Evolutionary conservation across 2,888 invertebrate species (phyloP).

Genomic region (Conops quadrifasciatus): DNA sequence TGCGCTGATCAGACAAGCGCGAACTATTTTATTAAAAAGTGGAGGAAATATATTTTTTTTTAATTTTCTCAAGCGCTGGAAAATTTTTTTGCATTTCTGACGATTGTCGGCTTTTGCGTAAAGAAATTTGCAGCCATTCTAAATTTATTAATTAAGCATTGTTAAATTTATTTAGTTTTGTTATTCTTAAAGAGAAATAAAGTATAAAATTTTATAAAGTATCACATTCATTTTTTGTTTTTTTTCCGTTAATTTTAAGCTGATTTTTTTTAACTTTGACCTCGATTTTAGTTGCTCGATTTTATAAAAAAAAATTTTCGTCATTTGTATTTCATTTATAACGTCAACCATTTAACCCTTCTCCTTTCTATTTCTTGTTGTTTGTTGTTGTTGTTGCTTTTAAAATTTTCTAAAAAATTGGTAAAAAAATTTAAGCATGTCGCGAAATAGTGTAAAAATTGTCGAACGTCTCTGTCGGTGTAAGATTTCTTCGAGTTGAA

Average conservation of each 20-base stretch:
- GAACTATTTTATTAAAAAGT: slow-evolving; percentile 26
- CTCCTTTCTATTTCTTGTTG: not conserved
- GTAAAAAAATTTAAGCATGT: slow-evolving; percentile 15
- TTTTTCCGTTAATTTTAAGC: too few relatives aligned
- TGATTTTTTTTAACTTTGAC: too few relatives aligned
- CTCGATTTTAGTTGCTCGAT: too few relatives aligned
- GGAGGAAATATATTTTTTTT: too few relatives aligned
- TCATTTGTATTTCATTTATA: too few relatives aligned
- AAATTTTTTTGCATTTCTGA: slow-evolving; percentile 33
- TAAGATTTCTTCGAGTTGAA: not conserved
- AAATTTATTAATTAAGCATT: too few relatives aligned
- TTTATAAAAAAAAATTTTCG: too few relatives aligned
- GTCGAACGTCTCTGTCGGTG: not conserved
- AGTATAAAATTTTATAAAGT: too few relatives aligned
- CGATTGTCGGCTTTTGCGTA: slow-evolving; percentile 4
- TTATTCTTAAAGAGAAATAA: too few relatives aligned
- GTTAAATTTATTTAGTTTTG: too few relatives aligned
- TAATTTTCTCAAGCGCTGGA: slow-evolving; percentile 31
- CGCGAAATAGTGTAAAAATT: not conserved
- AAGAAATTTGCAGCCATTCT: too few relatives aligned
- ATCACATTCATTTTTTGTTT: too few relatives aligned
- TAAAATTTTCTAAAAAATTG: slow-evolving; percentile 11
- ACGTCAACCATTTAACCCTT: not conserved
- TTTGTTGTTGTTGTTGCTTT: not conserved
- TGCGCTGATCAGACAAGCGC: slow-evolving; percentile 3